Conservation (phyloP, 2,113 vertebrate genomes). For the Nycticryphes semicollaris region DNA sequence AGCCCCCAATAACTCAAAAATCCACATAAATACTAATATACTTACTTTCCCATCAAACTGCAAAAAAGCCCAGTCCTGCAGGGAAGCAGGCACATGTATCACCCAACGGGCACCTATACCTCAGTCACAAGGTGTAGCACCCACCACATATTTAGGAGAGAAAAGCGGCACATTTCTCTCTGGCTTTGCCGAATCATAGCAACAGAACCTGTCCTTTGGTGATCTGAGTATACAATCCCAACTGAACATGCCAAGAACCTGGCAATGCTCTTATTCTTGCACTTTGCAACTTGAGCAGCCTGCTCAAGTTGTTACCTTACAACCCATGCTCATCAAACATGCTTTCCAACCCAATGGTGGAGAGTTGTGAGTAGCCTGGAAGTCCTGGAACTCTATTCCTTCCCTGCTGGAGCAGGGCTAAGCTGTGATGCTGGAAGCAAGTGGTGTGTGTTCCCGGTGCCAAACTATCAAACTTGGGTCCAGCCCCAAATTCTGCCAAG, state of each 20-base stretch:
- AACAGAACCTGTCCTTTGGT: fast-evolving
- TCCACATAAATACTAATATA: not conserved
- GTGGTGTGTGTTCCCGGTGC: not conserved
- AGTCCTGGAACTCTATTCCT: not conserved
- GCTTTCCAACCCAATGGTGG: not conserved
- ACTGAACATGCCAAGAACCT: not conserved
- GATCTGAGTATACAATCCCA: not conserved
- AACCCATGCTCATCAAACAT: not conserved
- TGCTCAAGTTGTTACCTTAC: not conserved
- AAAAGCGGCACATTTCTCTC: not conserved
- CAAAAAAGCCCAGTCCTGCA: not conserved
- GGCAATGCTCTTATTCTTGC: not conserved
- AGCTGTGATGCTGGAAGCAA: not conserved
- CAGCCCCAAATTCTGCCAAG: not conserved
- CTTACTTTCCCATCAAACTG: not conserved
- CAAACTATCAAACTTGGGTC: not conserved
- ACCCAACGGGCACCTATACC: fast-evolving
- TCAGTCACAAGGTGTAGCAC: not conserved
- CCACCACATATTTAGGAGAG: not conserved
- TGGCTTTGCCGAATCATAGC: not conserved
- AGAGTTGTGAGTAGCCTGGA: not conserved
- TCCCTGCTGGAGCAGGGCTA: not conserved
- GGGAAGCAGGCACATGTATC: not conserved
- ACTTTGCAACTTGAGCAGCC: not conserved
- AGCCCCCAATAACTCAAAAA: not conserved